Evolutionary conservation across 2,888 invertebrate genomes (phyloP), one percentile per base, ranked within the genome.

Genomic region (Apodemia hepburni): DNA sequence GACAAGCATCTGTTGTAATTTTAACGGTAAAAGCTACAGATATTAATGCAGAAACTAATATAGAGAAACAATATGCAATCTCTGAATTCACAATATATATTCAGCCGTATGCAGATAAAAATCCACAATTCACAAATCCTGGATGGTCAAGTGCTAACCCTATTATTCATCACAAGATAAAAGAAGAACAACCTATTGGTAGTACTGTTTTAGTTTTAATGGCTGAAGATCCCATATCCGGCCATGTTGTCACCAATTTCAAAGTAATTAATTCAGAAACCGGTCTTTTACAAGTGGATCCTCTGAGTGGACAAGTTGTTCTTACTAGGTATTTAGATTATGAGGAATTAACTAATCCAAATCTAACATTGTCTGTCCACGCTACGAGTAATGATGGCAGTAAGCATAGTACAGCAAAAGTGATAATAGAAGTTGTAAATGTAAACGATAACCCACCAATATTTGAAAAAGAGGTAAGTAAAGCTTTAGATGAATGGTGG

Each of bases 371-470:
- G 17, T 93, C 92, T 45, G 93, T 94, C 0, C 92, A 93, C 71
- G 94, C 93, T 0, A 92, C 86, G 0, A 90, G 89, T 65, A 87
- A 86, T 65, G 92, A 90, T 69, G 88, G 87, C 2, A 89, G 81
- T 68, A 93, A 94, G 66, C 93, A 93, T 75, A 94, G 94, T 54
- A 92, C 93, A 61, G 95, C 95, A 0, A 94, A 93, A 67, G 92
- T 97, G 1, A 92, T 93, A 54, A 93, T 96, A 29, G 93, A 94
- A 68, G 94, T 97, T 0, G 90, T 94, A 61, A 96, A 97, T 76
- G 92, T 95, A 0, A 97, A 97, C 75, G 97, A 97, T 74, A 96
- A 97, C 77, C 92, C 93, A 65, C 97, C 97, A 0, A 83, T 92
- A 59, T 97, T 97, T 77, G 93, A 93, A 61, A 93, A 94, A 71